phyloP scores from a whole-genome alignment of 2,888 invertebrate genomes.

The Nemotelus nigrinus region DNA sequence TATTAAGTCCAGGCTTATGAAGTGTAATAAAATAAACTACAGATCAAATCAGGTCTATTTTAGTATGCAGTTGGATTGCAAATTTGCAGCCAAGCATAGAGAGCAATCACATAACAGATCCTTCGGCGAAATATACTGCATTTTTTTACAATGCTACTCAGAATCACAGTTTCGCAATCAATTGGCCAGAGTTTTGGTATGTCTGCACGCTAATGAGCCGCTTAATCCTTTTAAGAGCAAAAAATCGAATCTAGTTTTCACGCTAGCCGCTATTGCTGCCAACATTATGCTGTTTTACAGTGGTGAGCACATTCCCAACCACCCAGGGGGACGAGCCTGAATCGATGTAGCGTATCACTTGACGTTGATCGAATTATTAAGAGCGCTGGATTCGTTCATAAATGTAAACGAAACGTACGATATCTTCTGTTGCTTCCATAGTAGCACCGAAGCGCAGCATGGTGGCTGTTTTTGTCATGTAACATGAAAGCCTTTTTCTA shows the following conservation, averaged over 20 bases:
- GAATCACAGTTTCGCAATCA: not conserved
- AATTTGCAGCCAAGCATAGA: no score
- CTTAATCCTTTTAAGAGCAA: not conserved
- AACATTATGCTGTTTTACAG: not conserved
- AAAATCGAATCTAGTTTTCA: not conserved
- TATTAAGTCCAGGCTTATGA: no score
- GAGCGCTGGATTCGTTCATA: not conserved
- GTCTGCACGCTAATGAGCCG: not conserved
- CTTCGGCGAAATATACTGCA: no score
- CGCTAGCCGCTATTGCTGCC: not conserved
- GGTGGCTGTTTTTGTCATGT: no score
- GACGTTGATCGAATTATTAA: constrained; percentile 36
- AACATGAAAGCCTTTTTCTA: no score
- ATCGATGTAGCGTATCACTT: not conserved
- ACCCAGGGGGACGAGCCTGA: no score
- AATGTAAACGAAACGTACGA: constrained; percentile 14
- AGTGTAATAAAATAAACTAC: no score
- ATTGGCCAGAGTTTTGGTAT: not conserved
- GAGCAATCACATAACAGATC: no score
- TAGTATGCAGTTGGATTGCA: no score
- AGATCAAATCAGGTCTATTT: no score
- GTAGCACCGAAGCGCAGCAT: not conserved
- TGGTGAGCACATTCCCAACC: not conserved
- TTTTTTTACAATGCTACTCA: not conserved
- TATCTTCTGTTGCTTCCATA: constrained; percentile 13